Evolutionary conservation across 2,113 vertebrate genomes (phyloP).

Genomic region (Cyprinus carpio): DNA sequence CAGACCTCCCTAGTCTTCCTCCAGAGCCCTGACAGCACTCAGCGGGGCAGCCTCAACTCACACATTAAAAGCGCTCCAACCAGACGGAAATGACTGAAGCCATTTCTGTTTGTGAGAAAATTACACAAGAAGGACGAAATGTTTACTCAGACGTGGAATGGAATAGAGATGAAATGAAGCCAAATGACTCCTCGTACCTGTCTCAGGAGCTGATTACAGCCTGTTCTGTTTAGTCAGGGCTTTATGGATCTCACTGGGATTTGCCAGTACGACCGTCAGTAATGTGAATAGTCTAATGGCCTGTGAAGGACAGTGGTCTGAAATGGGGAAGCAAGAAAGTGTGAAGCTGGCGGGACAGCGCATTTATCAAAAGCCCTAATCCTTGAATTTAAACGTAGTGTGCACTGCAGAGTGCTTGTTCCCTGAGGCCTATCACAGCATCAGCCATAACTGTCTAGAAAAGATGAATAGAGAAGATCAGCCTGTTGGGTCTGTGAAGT

Average conservation of each 20-base stretch:
- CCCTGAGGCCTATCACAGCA: constrained; percentile 1
- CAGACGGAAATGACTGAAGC: constrained; percentile 31
- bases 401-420: not conserved
- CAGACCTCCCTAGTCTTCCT: constrained; percentile 10
- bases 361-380: constrained; percentile 51
- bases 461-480: constrained; percentile 17
- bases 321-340: constrained; percentile 49
- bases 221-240: constrained; percentile 36
- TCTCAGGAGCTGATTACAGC: not conserved
- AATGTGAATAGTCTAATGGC: constrained; percentile 50
- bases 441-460: constrained; percentile 19
- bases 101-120: constrained; percentile 43
- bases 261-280: constrained; percentile 48
- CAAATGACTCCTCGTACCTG: not conserved
- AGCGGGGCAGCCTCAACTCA: constrained; percentile 17
- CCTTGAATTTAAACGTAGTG: constrained; percentile 42
- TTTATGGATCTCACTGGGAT: constrained; percentile 51
- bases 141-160: constrained; percentile 37
- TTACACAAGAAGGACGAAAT: constrained; percentile 27
- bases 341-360: constrained; percentile 28
- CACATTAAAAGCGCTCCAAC: constrained; percentile 21
- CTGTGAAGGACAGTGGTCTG: constrained; percentile 54
- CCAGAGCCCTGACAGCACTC: constrained; percentile 23
- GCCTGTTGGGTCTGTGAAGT: constrained; percentile 1
- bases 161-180: constrained; percentile 45